Evolutionary conservation across 2,888 invertebrate genomes (phyloP).

Genomic region (Quadroppia sp.): DNA sequence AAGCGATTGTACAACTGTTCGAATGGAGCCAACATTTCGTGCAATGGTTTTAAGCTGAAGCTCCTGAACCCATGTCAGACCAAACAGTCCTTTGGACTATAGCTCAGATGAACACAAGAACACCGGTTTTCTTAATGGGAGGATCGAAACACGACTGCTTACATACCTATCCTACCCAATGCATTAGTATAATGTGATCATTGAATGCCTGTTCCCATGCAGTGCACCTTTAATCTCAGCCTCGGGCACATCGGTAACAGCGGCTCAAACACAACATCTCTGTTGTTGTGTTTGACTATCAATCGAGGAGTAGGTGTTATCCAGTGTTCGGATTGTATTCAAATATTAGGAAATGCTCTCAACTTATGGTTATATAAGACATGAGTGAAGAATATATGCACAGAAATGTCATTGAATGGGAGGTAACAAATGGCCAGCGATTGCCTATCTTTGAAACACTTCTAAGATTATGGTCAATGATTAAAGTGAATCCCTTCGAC

Average conservation of each 20-base stretch:
- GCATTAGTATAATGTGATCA: constrained; percentile 28
- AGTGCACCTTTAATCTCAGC: constrained; percentile 13
- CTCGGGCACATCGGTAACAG: background rate
- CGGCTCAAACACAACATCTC: background rate
- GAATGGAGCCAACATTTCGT: constrained; percentile 15
- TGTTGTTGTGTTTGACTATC: background rate
- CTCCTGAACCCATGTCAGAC: constrained; percentile 22
- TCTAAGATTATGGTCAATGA: constrained; percentile 16
- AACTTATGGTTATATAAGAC: background rate
- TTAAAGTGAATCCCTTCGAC: constrained; percentile 1
- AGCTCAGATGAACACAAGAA: background rate
- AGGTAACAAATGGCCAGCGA: background rate
- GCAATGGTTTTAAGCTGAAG: background rate
- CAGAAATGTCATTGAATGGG: constrained; percentile 12
- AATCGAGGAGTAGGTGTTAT: constrained; percentile 8
- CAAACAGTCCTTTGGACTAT: background rate
- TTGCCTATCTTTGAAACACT: background rate
- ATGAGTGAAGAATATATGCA: background rate
- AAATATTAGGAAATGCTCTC: constrained; percentile 4
- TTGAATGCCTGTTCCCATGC: constrained; percentile 11
- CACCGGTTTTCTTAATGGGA: constrained; percentile 28
- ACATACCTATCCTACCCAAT: constrained; percentile 27
- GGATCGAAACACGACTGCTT: constrained; percentile 30
- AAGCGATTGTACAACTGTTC: constrained; percentile 10
- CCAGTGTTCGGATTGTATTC: background rate